Evolutionary conservation across 2,797 vertebrate species (phyloP), one percentile per base, ranked within the genome.

Genomic region (Scolopax bukidnonensis): DNA sequence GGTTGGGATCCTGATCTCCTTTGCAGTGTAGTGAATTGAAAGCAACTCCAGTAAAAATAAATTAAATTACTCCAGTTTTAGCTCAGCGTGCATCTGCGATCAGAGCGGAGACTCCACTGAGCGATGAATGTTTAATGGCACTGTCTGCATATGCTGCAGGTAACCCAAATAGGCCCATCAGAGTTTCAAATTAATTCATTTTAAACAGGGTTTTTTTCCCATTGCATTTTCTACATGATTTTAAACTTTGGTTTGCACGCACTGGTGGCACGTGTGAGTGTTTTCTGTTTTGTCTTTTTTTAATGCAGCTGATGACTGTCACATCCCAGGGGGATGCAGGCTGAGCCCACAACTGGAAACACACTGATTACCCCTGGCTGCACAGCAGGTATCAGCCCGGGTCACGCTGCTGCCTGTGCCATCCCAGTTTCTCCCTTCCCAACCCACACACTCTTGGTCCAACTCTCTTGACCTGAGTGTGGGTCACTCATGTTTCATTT

Each of bases 121-220:
- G 45, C 3, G 3, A 92, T 94, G 45, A 93, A 94, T 95, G 59
- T 93, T 97, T 95, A 89, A 89, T 90, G 61, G 64, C 5, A 27
- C 60, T 6, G 32, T 79, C 84, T 80, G 30, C 1, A 0, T 56
- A 12, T 76, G 45, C 79, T 91, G 67, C 70, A 82, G 94, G 53
- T 70, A 93, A 93, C 81, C 75, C 91, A 95, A 68, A 95, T 50
- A 83, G 57, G 30, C 65, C 71, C 69, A 86, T 81, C 41, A 50
- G 75, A 50, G 54, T 83, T 93, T 87, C 50, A 67, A 40, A 89
- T 67, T 5, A 90, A 87, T 81, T 68, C 71, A 32, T 83, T 81
- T 77, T 60, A 77, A 87, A 17, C 36, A 45, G 9, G 4, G 27
- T 83, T 89, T 85, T 0, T 43, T 43, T 12, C 50, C 53, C 33